Conservation (phyloP, 2,113 vertebrate genomes). For the Colaptes auratus region DNA sequence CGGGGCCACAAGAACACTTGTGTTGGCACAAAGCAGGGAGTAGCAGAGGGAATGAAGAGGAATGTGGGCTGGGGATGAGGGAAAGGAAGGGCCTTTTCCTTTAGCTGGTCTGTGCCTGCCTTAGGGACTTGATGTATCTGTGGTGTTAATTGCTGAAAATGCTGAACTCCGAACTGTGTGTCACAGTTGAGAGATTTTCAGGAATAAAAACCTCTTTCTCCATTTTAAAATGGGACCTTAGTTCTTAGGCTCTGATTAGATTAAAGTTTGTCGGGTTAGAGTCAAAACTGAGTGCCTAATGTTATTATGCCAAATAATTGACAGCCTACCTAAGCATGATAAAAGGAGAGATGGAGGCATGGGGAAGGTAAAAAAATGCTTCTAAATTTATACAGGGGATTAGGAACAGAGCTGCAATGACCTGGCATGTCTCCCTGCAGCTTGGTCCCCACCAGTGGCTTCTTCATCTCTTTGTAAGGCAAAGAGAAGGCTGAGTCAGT, state of each 20-base stretch:
- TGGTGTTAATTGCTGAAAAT: slow-evolving; percentile 64
- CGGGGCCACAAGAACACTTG: slow-evolving; percentile 27
- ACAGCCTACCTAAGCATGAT: background rate
- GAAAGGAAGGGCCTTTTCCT: slow-evolving; percentile 56
- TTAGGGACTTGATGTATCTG: slow-evolving; percentile 11
- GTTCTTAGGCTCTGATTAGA: background rate
- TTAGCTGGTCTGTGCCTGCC: slow-evolving; percentile 47
- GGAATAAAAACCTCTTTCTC: background rate
- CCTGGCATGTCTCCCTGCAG: background rate
- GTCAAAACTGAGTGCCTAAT: background rate
- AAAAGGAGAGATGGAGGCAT: background rate
- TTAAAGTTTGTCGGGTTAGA: background rate
- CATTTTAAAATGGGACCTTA: background rate
- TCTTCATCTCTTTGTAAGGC: background rate
- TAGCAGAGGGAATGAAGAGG: background rate
- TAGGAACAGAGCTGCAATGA: background rate
- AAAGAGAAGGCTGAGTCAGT: background rate
- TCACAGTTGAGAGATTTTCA: slow-evolving; percentile 27
- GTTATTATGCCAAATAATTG: background rate
- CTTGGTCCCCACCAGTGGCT: background rate
- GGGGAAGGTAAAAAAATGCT: background rate
- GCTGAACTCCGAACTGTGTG: background rate
- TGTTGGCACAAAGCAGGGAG: slow-evolving; percentile 7
- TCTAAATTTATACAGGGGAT: background rate
- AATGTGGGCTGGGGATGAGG: slow-evolving; percentile 19